phyloP scores from a whole-genome alignment of 2,113 vertebrate genomes.

The Nothoprocta perdicaria region DNA sequence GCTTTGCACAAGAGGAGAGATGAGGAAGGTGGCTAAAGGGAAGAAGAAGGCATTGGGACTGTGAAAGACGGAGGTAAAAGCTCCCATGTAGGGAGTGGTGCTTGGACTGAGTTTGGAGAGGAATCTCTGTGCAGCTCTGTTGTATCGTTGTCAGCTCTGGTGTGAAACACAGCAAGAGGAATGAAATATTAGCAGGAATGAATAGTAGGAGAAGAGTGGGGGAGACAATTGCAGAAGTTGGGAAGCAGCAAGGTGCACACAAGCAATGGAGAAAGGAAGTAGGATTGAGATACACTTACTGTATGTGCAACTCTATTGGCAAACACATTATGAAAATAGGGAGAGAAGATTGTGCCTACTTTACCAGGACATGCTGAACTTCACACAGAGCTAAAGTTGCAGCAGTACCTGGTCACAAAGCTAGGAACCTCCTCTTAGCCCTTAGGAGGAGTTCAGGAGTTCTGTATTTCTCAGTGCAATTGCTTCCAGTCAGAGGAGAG shows the following conservation, averaged over 20 bases:
- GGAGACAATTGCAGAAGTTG: not conserved
- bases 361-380: not conserved
- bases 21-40: not conserved
- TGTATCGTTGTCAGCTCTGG: not conserved
- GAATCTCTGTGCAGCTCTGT: not conserved
- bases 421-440: not conserved
- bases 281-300: not conserved
- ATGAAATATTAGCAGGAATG: not conserved
- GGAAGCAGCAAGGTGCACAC: not conserved
- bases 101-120: conserved; percentile 3
- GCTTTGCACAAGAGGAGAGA: not conserved
- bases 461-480: not conserved
- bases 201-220: not conserved
- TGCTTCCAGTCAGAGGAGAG: not conserved
- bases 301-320: rapidly evolving
- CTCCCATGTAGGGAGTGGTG: not conserved
- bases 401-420: not conserved
- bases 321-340: not conserved
- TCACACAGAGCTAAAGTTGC: not conserved
- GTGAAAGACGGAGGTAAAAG: not conserved
- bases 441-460: not conserved
- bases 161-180: not conserved
- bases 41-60: not conserved
- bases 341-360: not conserved
- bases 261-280: not conserved